Percentiles rank a stretch among this genome's conserved stretches.
Conservation (phyloP, 2,888 invertebrate genomes). For the Agrotis ipsilon region DNA sequence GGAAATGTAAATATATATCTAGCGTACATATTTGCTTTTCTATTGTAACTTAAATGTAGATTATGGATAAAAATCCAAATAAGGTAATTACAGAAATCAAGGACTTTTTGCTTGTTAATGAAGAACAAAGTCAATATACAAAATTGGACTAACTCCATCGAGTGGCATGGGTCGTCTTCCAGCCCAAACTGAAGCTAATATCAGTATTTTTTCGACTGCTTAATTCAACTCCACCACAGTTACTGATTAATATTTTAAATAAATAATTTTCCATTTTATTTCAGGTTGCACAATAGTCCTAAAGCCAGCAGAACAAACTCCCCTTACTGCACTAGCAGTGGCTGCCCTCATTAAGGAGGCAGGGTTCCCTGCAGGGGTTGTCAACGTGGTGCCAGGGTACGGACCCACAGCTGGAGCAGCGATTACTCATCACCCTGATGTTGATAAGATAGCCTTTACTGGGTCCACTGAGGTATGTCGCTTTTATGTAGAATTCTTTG, state of each 20-base stretch:
- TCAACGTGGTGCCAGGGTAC: slow-evolving; percentile 97
- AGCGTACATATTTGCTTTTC: slow-evolving; percentile 2
- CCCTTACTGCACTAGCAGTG: slow-evolving; percentile 96
- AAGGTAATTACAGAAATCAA: neutral
- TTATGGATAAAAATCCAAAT: neutral
- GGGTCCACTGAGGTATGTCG: slow-evolving; percentile 84
- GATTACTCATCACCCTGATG: slow-evolving; percentile 93
- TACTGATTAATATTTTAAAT: too few species aligned
- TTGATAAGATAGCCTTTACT: slow-evolving; percentile 97
- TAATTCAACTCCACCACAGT: neutral
- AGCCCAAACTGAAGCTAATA: neutral
- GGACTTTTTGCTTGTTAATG: neutral
- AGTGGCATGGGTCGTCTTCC: neutral
- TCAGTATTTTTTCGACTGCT: too few species aligned
- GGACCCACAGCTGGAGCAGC: slow-evolving; percentile 96
- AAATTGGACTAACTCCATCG: neutral
- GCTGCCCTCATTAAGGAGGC: slow-evolving; percentile 96
- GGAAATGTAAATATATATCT: slow-evolving; percentile 11
- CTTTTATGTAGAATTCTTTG: neutral
- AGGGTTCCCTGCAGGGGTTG: slow-evolving; percentile 97
- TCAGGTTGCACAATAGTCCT: slow-evolving; percentile 95
- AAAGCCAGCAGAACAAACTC: slow-evolving; percentile 99
- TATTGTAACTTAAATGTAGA: neutral
- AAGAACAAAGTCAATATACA: too few species aligned
- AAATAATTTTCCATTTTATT: neutral